These are phyloP conservation scores for Limanda limanda DNA, from an alignment of 2,113 vertebrate species.

Conservation along the genomic window DNA sequence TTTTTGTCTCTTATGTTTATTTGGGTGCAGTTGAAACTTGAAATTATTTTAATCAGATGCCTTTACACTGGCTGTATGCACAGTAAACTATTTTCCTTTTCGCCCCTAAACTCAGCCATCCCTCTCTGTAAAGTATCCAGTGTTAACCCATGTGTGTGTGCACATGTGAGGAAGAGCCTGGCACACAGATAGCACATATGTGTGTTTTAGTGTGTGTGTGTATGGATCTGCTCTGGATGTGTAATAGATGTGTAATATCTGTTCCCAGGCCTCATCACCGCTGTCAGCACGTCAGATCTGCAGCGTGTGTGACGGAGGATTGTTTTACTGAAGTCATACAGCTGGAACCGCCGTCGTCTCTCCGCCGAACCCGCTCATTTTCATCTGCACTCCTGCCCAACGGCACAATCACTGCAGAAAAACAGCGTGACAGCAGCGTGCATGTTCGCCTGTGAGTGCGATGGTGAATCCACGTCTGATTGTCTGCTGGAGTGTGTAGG, in stretches of 20 bases:
- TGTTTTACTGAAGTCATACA: constrained; percentile 74
- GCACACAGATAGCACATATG: constrained; percentile 23
- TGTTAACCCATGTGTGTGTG: neutral
- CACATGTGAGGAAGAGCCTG: constrained; percentile 12
- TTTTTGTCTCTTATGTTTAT: neutral
- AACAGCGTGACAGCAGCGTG: no score
- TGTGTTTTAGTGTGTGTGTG: constrained; percentile 45
- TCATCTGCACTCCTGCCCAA: constrained; percentile 65
- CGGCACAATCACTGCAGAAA: constrained; percentile 26
- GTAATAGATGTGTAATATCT: constrained; percentile 69
- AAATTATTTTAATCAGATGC: constrained; percentile 25
- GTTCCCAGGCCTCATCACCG: constrained; percentile 59
- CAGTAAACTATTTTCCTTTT: constrained; percentile 17
- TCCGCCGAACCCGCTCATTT: constrained; percentile 62
- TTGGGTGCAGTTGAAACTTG: neutral
- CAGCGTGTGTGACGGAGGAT: constrained; percentile 67
- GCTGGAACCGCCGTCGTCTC: constrained; percentile 63
- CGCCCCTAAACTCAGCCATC: neutral
- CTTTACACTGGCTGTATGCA: neutral
- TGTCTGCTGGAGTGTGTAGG: neutral
- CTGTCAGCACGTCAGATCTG: constrained; percentile 77
- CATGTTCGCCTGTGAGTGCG: no score
- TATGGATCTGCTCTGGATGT: constrained; percentile 54
- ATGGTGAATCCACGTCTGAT: neutral
- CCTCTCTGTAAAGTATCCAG: neutral